These are phyloP conservation scores for Carpatolechia fugitivella DNA, from an alignment of 2,888 invertebrate species.

Conservation along the genomic window DNA sequence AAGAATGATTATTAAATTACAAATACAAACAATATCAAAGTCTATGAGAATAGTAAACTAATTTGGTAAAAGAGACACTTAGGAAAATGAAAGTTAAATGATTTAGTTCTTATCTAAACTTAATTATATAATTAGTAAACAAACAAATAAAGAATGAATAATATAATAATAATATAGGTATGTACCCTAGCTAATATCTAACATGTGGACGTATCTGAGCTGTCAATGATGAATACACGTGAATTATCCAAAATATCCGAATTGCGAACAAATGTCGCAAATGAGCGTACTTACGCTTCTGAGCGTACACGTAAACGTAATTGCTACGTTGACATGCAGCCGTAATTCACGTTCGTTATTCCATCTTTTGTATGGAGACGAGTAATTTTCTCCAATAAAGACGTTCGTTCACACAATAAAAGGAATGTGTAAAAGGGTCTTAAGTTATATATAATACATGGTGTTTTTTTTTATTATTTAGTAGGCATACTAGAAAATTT, in stretches of 20 bases:
- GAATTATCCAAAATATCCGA: neutral
- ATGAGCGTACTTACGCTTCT: neutral
- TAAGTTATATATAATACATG: neutral
- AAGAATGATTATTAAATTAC: too few relatives aligned
- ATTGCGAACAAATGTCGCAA: neutral
- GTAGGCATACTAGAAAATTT: neutral
- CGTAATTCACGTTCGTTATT: neutral
- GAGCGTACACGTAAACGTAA: neutral
- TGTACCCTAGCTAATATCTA: too few relatives aligned
- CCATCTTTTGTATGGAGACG: neutral
- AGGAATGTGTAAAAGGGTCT: too few relatives aligned
- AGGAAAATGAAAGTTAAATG: too few relatives aligned
- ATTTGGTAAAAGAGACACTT: too few relatives aligned
- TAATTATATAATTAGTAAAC: too few relatives aligned
- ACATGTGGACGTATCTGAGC: too few relatives aligned
- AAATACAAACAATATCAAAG: too few relatives aligned
- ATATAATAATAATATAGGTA: too few relatives aligned
- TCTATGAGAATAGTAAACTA: too few relatives aligned
- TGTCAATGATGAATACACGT: neutral
- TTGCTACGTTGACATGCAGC: neutral
- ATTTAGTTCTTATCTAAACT: too few relatives aligned
- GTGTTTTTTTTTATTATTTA: neutral
- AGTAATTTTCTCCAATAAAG: constrained; percentile 1
- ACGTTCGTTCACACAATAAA: neutral
- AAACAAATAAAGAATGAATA: too few relatives aligned